phyloP scores from a whole-genome alignment of 2,888 invertebrate species.

The Hydriomena furcata region DNA sequence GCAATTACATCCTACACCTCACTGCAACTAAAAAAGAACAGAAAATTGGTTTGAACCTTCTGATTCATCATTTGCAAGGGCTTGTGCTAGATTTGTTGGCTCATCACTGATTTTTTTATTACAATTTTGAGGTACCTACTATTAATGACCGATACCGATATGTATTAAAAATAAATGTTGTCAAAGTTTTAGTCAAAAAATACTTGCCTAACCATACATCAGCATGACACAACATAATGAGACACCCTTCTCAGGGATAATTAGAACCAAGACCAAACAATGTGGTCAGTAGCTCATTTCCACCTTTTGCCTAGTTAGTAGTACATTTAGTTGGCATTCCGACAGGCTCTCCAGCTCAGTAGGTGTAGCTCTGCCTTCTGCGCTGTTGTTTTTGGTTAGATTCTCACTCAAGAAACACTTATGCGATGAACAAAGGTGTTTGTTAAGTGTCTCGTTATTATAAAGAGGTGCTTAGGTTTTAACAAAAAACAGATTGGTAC shows the following conservation, averaged over 20 bases:
- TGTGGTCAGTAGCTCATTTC: constrained; percentile 8
- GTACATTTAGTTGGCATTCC: constrained; percentile 6
- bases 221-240: constrained; percentile 5
- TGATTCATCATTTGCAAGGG: constrained; percentile 19
- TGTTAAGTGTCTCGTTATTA: no score
- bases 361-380: no score
- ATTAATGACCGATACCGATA: no score
- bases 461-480: no score
- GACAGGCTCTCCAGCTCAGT: neutral
- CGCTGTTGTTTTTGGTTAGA: no score
- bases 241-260: constrained; percentile 11
- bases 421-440: no score
- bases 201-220: neutral
- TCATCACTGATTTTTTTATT: no score
- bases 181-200: no score
- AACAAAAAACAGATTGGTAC: no score
- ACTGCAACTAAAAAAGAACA: constrained; percentile 42
- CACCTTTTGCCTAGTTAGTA: constrained; percentile 7
- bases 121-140: no score
- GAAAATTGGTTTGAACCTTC: constrained; percentile 13
- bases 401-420: no score
- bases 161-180: no score
- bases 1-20: constrained; percentile 47
- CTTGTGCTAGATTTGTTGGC: neutral
- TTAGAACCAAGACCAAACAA: constrained; percentile 7